A percentile compares a stretch with the other conserved stretches of the same genome.
Evolutionary conservation across 2,888 invertebrate species (phyloP).

Genomic region (Zaprionus bogoriensis): DNA sequence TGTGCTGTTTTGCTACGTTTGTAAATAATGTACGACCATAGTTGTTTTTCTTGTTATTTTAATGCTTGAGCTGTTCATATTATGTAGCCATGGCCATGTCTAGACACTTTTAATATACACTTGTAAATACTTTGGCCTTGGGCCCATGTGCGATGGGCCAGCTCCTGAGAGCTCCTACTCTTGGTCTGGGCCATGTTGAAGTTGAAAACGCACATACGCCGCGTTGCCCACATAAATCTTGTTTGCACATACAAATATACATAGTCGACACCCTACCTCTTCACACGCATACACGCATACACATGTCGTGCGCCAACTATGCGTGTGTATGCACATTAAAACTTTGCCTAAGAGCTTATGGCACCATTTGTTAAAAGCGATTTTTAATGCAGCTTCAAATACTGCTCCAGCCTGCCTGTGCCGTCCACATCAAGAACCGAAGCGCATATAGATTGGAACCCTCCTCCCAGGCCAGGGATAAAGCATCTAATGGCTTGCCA

Average conservation of each 20-base stretch:
- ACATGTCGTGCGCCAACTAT: slow-evolving; percentile 30
- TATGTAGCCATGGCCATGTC: slow-evolving; percentile 49
- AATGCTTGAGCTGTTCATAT: slow-evolving; percentile 40
- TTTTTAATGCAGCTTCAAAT: slow-evolving; percentile 74
- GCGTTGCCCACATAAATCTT: slow-evolving; percentile 67
- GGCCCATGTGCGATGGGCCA: slow-evolving; percentile 15
- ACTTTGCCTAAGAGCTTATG: slow-evolving; percentile 73
- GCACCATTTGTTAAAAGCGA: slow-evolving; percentile 77
- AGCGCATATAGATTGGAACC: slow-evolving; percentile 5
- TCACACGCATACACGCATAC: slow-evolving; percentile 7
- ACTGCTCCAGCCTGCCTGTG: slow-evolving; percentile 6
- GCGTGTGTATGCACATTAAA: slow-evolving; percentile 65
- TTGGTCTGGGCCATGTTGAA: slow-evolving; percentile 39
- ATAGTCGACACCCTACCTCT: slow-evolving; percentile 7
- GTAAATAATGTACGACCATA: slow-evolving; percentile 11
- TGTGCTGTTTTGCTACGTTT: neutral
- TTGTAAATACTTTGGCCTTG: slow-evolving; percentile 52
- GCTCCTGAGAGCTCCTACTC: slow-evolving; percentile 10
- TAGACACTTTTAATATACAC: slow-evolving; percentile 64
- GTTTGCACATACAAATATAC: slow-evolving; percentile 5
- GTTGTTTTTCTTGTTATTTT: slow-evolving; percentile 32
- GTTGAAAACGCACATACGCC: slow-evolving; percentile 62
- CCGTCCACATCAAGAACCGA: slow-evolving; percentile 10
- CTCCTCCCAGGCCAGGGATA: slow-evolving; percentile 40
- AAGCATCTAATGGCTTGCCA: slow-evolving; percentile 68